Evolutionary conservation across 2,113 vertebrate genomes (phyloP).

Genomic region (Arenaria interpres): DNA sequence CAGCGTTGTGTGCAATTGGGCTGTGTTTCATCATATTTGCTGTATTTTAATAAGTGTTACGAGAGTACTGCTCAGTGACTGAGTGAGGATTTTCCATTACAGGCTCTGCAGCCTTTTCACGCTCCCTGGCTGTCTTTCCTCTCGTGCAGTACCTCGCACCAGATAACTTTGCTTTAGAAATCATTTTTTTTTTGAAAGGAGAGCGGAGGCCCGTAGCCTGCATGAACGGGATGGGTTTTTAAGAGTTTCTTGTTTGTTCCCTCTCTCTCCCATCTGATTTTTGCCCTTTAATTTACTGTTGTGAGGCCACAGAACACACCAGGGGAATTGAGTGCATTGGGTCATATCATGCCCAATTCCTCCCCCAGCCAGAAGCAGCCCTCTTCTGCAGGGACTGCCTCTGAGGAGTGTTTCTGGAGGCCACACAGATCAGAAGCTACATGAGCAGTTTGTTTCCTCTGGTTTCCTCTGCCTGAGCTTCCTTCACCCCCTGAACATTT

Average conservation of each 20-base stretch:
- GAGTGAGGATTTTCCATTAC: conserved; percentile 35
- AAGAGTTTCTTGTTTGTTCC: not conserved
- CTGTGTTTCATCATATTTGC: conserved; percentile 17
- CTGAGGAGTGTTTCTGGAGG: not conserved
- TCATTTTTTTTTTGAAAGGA: not conserved
- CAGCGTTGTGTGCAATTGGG: not conserved
- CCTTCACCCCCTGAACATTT: not conserved
- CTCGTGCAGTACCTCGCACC: not conserved
- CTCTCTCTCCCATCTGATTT: not conserved
- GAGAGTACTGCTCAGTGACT: not conserved
- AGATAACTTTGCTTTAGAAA: not conserved
- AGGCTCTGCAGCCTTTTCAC: not conserved
- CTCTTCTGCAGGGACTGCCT: not conserved
- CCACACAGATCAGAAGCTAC: not conserved
- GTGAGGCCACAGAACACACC: not conserved
- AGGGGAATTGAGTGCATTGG: not conserved
- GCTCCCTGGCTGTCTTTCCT: not conserved
- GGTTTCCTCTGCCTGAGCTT: not conserved
- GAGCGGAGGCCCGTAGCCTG: not conserved
- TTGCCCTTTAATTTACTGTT: not conserved
- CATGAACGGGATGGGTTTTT: not conserved
- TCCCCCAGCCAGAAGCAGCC: not conserved
- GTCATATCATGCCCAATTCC: fast-evolving
- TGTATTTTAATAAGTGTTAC: conserved; percentile 26
- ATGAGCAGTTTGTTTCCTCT: not conserved